A percentile compares a stretch with the other conserved stretches of the same genome.
phyloP scores from a whole-genome alignment of 1,140 invertebrate species.

The Pseudomyrmex sp. region DNA sequence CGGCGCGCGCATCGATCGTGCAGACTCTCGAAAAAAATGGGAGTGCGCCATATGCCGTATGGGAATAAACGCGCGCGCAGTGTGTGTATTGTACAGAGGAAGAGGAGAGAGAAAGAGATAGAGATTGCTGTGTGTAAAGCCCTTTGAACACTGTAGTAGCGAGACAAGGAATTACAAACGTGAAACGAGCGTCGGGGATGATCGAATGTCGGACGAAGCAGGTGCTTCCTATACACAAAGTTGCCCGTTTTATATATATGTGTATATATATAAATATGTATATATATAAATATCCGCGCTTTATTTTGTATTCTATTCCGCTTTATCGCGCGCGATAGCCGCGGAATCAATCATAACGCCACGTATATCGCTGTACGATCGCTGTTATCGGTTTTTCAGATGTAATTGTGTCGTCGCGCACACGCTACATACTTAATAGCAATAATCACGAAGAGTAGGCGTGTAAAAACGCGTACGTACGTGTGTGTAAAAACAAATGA shows the following conservation, averaged over 20 bases:
- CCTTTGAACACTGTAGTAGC: constrained; percentile 50
- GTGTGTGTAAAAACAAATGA: background rate
- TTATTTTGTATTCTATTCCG: constrained; percentile 49
- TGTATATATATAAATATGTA: no score
- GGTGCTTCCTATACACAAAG: constrained; percentile 37
- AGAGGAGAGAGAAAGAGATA: background rate
- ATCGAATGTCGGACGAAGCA: constrained; percentile 51
- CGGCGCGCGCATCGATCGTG: constrained; percentile 36
- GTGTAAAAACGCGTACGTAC: background rate
- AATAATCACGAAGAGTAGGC: constrained; percentile 23
- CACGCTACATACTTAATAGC: constrained; percentile 42
- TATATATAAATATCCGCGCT: background rate
- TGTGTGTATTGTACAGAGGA: no score
- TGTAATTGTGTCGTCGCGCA: constrained; percentile 47
- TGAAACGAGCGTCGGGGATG: constrained; percentile 34
- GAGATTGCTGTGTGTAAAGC: constrained; percentile 40
- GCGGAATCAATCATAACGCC: constrained; percentile 28
- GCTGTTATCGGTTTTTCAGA: constrained; percentile 30
- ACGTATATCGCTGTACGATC: constrained; percentile 3
- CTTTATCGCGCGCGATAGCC: constrained; percentile 22
- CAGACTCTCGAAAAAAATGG: constrained; percentile 42
- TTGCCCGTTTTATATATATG: constrained; percentile 7
- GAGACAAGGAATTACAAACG: constrained; percentile 47
- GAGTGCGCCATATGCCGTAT: constrained; percentile 51
- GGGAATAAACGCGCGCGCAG: constrained; percentile 14